Conservation (phyloP, 2,797 vertebrate genomes). For the Coccyzus lansbergi region DNA sequence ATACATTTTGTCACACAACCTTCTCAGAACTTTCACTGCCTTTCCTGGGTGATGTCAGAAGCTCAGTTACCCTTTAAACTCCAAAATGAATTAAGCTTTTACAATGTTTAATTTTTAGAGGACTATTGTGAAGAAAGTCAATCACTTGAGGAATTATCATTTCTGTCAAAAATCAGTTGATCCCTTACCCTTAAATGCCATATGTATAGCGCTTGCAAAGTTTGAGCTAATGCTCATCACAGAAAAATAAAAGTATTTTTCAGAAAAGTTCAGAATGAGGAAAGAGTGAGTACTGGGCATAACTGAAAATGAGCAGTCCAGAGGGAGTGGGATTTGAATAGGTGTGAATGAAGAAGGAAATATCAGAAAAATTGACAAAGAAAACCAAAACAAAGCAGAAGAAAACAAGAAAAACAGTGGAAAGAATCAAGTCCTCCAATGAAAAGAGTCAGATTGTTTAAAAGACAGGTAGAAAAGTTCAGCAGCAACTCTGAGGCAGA, state of each 20-base stretch:
- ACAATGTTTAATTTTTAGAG: not conserved
- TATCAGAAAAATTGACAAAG: not conserved
- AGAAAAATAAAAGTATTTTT: not conserved
- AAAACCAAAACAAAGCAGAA: not conserved
- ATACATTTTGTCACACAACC: not conserved
- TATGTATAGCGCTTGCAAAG: not conserved
- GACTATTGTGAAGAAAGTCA: not conserved
- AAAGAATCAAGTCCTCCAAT: not conserved
- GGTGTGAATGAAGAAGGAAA: not conserved
- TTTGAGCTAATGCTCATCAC: not conserved
- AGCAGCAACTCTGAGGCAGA: not conserved
- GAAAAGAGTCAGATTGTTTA: not conserved
- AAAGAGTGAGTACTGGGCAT: not conserved
- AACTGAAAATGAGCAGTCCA: not conserved
- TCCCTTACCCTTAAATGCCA: not conserved
- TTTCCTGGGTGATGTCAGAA: not conserved
- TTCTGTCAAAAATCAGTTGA: not conserved
- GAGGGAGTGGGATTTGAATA: not conserved
- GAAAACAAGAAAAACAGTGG: not conserved
- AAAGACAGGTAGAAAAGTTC: not conserved
- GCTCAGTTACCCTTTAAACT: not conserved
- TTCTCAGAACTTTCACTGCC: not conserved
- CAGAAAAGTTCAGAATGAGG: not conserved
- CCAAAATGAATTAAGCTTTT: not conserved
- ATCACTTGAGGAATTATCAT: not conserved